Evolutionary conservation across 2,113 vertebrate genomes (phyloP), one percentile per base, ranked within the genome.

Genomic region (Corythoichthys intestinalis): DNA sequence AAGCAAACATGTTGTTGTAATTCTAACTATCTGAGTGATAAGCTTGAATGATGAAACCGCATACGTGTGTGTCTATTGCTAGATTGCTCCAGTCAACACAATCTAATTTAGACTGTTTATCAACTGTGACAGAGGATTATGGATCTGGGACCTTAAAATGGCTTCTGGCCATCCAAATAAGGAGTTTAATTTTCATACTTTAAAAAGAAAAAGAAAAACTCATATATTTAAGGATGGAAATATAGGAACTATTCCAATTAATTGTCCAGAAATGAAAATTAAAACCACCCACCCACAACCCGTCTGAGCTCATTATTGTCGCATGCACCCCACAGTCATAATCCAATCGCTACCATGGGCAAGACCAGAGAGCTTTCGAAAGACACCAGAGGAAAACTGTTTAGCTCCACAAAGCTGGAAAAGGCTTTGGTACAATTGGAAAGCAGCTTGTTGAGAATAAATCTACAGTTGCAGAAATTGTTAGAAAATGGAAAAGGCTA

Each of bases 21-120:
- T 46, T 41, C 4, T 44, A 62, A 78, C 63, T 10, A 53, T 73
- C 53, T 17, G 64, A 65, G 78, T 83, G 74, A 89, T 85, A 83
- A 74, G 62, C 41, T 56, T 81, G 80, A 85, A 77, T 80, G 83
- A 86, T 82, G 81, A 80, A 64, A 34, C 67, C 68, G 50, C 50
- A 14, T 66, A n/a, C 6, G 34, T 41, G 38, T 41, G 14, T 14
- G 17, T 8, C 53, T 15, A 50, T 6, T 44, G 34, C 41, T 65
- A 62, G 65, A 48, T 46, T 35, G 12, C 48, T 52, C 63, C 41
- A 62, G 38, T 68, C 57, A 9, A 64, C 60, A 48, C 58, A 44
- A 75, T 81, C 78, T 61, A 74, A 73, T 77, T 81, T 70, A 62
- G 71, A 63, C 62, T 56, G 59, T 10, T 8, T 0, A 47, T 44